Conservation (phyloP, 2,797 vertebrate genomes). For the Champsocephalus esox region DNA sequence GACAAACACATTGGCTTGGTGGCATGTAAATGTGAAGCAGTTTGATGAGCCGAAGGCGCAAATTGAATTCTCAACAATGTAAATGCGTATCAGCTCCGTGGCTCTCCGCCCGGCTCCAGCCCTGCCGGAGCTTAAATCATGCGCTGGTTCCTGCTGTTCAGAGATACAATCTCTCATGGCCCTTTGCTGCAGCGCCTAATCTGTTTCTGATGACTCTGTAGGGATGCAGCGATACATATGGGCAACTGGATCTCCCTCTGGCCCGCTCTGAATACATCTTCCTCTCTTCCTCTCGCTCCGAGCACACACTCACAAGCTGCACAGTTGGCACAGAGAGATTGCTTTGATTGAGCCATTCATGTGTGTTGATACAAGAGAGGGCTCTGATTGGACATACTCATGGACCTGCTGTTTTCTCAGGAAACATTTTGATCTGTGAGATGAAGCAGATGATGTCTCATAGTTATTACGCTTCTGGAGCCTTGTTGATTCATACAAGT, state of each 20-base stretch:
- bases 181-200: slow-evolving; percentile 87
- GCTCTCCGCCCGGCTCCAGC: slow-evolving; percentile 71
- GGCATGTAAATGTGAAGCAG: slow-evolving; percentile 88
- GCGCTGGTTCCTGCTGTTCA: slow-evolving; percentile 85
- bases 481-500: slow-evolving; percentile 45
- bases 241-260: slow-evolving; percentile 71
- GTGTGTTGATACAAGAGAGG: slow-evolving; percentile 79
- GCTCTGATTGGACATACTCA: slow-evolving; percentile 75
- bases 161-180: slow-evolving; percentile 83
- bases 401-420: slow-evolving; percentile 75
- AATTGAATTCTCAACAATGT: slow-evolving; percentile 94
- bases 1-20: slow-evolving; percentile 93
- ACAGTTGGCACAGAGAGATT: slow-evolving; percentile 68
- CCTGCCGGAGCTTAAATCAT: slow-evolving; percentile 84
- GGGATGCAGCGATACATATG: slow-evolving; percentile 81
- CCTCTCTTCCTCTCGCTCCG: slow-evolving; percentile 24
- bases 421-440: slow-evolving; percentile 56
- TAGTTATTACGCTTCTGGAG: slow-evolving; percentile 48
- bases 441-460: slow-evolving; percentile 52
- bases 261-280: slow-evolving; percentile 26
- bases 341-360: slow-evolving; percentile 75
- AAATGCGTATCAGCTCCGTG: slow-evolving; percentile 89
- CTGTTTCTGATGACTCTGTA: slow-evolving; percentile 87
- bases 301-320: slow-evolving; percentile 49
- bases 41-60: slow-evolving; percentile 85